Percentiles rank a stretch among this genome's conserved stretches.
These are phyloP conservation scores for Arvicanthis niloticus DNA, from an alignment of 2,113 vertebrate species.

Conservation along the genomic window DNA sequence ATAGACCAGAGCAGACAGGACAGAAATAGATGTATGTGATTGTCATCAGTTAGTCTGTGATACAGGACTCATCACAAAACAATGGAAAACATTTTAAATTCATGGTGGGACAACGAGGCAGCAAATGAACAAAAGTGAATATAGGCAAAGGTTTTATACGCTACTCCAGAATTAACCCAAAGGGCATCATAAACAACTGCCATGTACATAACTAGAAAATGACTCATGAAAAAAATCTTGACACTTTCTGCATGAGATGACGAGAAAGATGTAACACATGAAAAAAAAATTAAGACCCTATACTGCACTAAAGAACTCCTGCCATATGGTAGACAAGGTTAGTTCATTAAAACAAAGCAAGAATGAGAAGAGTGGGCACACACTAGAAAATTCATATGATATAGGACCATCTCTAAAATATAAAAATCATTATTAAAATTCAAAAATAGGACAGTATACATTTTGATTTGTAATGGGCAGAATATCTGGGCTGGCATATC, in stretches of 20 bases:
- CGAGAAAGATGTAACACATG: background rate
- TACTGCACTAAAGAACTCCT: background rate
- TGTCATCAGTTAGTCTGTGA: background rate
- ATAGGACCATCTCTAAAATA: background rate
- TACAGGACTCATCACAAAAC: background rate
- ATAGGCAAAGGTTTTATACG: background rate
- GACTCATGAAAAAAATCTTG: background rate
- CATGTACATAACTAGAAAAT: background rate
- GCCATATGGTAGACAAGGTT: background rate
- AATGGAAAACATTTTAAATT: background rate
- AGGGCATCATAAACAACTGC: background rate
- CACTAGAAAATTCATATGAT: background rate
- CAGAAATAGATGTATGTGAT: background rate
- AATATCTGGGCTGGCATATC: background rate
- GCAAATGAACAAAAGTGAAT: background rate
- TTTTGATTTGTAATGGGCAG: background rate
- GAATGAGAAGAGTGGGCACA: background rate
- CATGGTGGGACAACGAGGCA: background rate
- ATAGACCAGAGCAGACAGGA: background rate
- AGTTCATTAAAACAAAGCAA: background rate
- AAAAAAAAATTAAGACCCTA: background rate
- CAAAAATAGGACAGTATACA: background rate
- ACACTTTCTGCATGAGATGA: background rate
- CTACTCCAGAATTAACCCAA: background rate
- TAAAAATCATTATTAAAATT: background rate